phyloP scores from a whole-genome alignment of 53 echinoderm and acorn worm genomes.

The Hippasteria phrygiana region DNA sequence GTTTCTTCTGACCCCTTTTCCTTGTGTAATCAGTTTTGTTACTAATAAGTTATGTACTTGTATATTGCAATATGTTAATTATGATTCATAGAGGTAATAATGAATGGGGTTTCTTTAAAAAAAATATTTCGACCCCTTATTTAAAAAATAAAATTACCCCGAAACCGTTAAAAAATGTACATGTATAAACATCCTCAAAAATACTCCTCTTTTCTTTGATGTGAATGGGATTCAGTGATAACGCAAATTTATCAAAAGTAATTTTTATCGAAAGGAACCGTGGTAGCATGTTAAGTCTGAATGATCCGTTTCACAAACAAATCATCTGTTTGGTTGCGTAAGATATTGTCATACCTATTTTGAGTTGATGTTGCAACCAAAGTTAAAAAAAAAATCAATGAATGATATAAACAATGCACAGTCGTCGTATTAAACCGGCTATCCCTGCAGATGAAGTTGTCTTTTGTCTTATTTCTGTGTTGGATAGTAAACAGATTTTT shows the following conservation, averaged over 20 bases:
- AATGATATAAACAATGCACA: constrained; percentile 55
- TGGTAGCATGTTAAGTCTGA: background rate
- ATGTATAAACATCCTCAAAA: too few species aligned
- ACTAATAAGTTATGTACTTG: constrained; percentile 57
- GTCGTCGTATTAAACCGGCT: constrained; percentile 26
- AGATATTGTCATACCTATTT: constrained; percentile 10
- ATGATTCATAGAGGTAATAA: too few species aligned
- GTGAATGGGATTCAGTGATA: background rate
- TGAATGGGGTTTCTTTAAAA: too few species aligned
- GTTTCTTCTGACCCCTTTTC: background rate
- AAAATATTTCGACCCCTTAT: too few species aligned
- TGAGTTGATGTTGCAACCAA: constrained; percentile 36
- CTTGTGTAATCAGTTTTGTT: constrained; percentile 33
- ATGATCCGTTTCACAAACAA: background rate
- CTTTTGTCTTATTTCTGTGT: constrained; percentile 8
- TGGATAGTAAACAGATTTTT: too few species aligned
- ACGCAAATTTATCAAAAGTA: background rate
- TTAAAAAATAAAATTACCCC: too few species aligned
- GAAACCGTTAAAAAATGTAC: too few species aligned
- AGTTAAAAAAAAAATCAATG: background rate
- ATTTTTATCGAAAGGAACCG: background rate
- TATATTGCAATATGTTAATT: constrained; percentile 58
- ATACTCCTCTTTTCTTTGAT: background rate
- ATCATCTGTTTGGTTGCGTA: constrained; percentile 17
- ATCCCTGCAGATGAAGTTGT: background rate